Base-by-base conservation (phyloP, 2,113 vertebrate genomes). In the Otus sunia region DNA sequence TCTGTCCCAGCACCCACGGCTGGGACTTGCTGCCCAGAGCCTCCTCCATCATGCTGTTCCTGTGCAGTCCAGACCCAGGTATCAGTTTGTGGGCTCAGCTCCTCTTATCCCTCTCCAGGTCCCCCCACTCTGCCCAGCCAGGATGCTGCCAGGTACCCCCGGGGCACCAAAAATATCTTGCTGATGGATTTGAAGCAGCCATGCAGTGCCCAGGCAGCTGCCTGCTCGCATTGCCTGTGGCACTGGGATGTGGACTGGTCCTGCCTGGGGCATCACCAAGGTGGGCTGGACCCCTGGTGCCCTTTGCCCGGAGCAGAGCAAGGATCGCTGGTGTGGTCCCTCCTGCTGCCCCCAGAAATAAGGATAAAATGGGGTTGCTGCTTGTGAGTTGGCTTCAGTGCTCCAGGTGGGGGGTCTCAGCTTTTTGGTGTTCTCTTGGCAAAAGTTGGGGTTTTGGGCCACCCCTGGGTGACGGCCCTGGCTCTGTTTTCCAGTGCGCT, bases 401-500 rank as follows among this genome's bases (percentile, higher is more conserved):
- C 72, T 34, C 2, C 26, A 12, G 12, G 8, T 4, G 10, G 53
- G 32, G 22, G 3, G 3, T 21, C 60, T 62, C 36, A n/a, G 64
- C 39, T 2, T 49, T 9, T 1, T 0, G 2, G 11, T 10, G 12
- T 27, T 32, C 32, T 2, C 21, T 10, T 5, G 72, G 88, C 43
- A 21, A 45, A 11, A 10, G 4, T 0, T 12, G 29, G 37, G 76
- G 21, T 1, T n/a, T 37, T 11, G 47, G 60, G 12, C 4, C 55
- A 18, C 16, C 41, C 62, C 36, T 1, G 1, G 37, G 75, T 98
- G 91, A 94, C 3, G 0, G 36, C n/a, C 23, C 2, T 0, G 76
- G 86, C 66, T 93, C 27, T 97, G 71, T 85, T 80, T 92, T 82
- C 6, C 98, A 99, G 99, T 98, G 52, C 99, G 99, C 86, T 99